Base-by-base conservation (phyloP, 2,888 invertebrate species). In the Germaria angustata region DNA sequence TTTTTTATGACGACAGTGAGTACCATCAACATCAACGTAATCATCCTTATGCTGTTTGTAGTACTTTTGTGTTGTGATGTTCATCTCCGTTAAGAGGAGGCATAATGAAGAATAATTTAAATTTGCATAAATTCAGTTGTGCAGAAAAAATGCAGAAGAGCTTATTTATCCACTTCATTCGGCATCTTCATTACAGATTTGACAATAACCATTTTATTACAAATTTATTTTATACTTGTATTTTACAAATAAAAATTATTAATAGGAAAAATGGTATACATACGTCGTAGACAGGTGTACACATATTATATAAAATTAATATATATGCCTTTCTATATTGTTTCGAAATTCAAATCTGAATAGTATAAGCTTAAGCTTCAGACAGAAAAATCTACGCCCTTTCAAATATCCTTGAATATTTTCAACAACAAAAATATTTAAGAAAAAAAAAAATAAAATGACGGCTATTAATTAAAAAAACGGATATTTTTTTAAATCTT, bases 101-200 rank as follows among this genome's bases (percentile, higher is more conserved):
- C 73, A 76, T 80, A 77, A 80, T 80, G 83, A 83, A 80, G 80
- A 80, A 83, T 77, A 83, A 80, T 77, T 80, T 80, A 83, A 83
- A 83, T 83, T 80, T 80, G 77, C 82, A 82, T 82, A 82, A 82
- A 75, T 78, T 81, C 55, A 68, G 65, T 79, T 57, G 55, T n/a
- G 49, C 20, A 51, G 28, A 17, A 24, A 20, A 34, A 36, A 57
- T 34, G 17, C 11, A 28, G 5, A 13, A 39, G 46, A 44, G 61
- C 51, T 53, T 34, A 68, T 51, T 77, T 77, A 61, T 59, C 34
- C 41, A 51, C 59, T 77, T 41, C 34, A 68, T 68, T 68, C 66
- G 41, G 41, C 51, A 68, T 44, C 34, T 51, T 51, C 41, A 72
- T 72, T 63, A 34, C 17, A 41, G 51, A 51, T 69, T 53, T 53